phyloP scores from a whole-genome alignment of 1,140 invertebrate genomes.

The Drosophila lowei region DNA sequence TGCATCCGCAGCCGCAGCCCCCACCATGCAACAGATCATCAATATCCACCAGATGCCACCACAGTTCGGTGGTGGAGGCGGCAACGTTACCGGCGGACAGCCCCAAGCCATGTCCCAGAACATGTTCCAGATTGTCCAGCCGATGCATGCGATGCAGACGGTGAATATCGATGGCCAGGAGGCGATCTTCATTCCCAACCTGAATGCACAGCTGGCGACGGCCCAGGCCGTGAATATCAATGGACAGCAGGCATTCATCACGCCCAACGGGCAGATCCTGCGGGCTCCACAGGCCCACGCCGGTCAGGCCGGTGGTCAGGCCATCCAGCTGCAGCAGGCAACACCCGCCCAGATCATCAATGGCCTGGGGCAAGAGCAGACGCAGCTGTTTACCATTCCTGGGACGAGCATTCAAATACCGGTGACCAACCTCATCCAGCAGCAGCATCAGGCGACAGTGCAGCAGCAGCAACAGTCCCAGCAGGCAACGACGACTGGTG shows the following conservation, averaged over 20 bases:
- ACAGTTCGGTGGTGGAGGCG: constrained; percentile 57
- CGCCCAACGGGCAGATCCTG: constrained; percentile 87
- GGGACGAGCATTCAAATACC: constrained; percentile 86
- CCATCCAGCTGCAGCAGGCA: constrained; percentile 70
- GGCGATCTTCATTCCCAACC: constrained; percentile 91
- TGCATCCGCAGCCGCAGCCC: constrained; percentile 1
- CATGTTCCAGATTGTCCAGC: constrained; percentile 83
- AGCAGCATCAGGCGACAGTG: constrained; percentile 55
- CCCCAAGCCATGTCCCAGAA: constrained; percentile 56
- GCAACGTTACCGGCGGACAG: constrained; percentile 22
- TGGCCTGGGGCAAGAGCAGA: constrained; percentile 84
- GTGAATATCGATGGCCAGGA: constrained; percentile 97
- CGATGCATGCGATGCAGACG: constrained; percentile 88
- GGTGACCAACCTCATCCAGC: constrained; percentile 71
- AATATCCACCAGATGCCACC: constrained; percentile 78
- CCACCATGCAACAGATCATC: constrained; percentile 74
- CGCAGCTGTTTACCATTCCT: constrained; percentile 85
- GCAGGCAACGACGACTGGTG: constrained; percentile 31
- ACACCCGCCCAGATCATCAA: constrained; percentile 73
- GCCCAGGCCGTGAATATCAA: constrained; percentile 78
- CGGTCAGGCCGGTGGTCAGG: constrained; percentile 37
- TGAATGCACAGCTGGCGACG: constrained; percentile 70
- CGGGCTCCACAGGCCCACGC: constrained; percentile 83
- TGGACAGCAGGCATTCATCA: constrained; percentile 84
- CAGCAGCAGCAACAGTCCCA: constrained; percentile 44